Conservation (phyloP, 2,113 vertebrate species). For the Phycodurus eques region DNA sequence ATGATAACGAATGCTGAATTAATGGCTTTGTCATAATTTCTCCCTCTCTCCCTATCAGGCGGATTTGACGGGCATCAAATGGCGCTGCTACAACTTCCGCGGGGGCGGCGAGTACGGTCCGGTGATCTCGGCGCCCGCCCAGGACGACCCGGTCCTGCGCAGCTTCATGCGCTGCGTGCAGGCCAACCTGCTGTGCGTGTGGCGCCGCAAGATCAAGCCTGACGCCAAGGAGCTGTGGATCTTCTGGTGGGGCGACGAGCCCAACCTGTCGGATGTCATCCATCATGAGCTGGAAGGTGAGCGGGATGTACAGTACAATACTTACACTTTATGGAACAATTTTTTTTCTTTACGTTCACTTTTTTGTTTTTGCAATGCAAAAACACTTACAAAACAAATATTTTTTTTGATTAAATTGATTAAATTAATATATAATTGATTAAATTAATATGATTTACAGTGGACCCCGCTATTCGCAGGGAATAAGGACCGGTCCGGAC, state of each 20-base stretch:
- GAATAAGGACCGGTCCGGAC: too few species aligned
- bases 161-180: conserved; percentile 97
- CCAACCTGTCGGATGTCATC: conserved; percentile 89
- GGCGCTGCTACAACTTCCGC: conserved; percentile 96
- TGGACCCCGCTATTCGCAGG: too few species aligned
- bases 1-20: background rate
- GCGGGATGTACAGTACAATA: conserved; percentile 27
- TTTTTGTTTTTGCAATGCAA: too few species aligned
- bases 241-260: conserved; percentile 99
- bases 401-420: too few species aligned
- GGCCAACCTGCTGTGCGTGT: conserved; percentile 95
- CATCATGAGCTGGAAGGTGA: conserved; percentile 95
- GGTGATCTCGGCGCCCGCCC: conserved; percentile 94
- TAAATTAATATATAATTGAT: too few species aligned
- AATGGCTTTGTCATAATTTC: background rate
- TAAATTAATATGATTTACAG: too few species aligned
- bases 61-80: conserved; percentile 98
- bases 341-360: too few species aligned
- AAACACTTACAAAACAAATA: too few species aligned
- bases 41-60: conserved; percentile 70
- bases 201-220: conserved; percentile 92
- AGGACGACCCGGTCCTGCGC: conserved; percentile 95
- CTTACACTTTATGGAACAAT: too few species aligned
- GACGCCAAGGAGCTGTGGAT: conserved; percentile 94
- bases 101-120: conserved; percentile 92